Evolutionary conservation across 2,888 invertebrate genomes (phyloP).

Genomic region (Mythimna impura): DNA sequence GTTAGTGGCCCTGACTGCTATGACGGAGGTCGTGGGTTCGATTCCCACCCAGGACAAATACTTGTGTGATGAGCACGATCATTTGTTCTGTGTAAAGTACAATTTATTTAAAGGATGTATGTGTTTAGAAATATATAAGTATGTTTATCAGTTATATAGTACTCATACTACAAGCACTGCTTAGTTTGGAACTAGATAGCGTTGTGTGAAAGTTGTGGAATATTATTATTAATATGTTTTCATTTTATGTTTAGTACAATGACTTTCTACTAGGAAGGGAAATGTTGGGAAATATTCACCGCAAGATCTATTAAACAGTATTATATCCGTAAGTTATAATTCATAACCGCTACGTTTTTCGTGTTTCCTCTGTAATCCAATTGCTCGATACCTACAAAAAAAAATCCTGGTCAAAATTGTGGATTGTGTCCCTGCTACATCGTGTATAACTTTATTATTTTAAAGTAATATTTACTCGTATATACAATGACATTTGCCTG

Average conservation of each 20-base stretch:
- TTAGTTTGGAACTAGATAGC: too few species aligned
- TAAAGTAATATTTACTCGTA: constrained; percentile 3
- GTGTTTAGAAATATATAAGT: too few species aligned
- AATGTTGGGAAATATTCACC: constrained; percentile 81
- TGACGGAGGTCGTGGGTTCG: too few species aligned
- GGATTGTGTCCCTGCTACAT: constrained; percentile 3
- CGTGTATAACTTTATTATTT: constrained; percentile 5
- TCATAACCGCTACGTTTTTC: constrained; percentile 23
- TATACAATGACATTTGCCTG: constrained; percentile 2
- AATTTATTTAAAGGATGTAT: too few species aligned
- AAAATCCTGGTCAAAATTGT: constrained; percentile 11
- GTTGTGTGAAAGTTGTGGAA: too few species aligned
- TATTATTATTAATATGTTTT: constrained; percentile 55
- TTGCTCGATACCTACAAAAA: constrained; percentile 21
- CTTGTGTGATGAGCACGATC: too few species aligned
- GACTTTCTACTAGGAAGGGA: constrained; percentile 86
- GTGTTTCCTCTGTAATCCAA: constrained; percentile 18
- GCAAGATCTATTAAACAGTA: constrained; percentile 81
- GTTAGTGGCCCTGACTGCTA: too few species aligned
- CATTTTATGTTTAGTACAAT: constrained; percentile 83
- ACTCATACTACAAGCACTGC: too few species aligned
- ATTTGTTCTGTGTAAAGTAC: too few species aligned
- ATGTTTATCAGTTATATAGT: too few species aligned
- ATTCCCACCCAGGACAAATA: too few species aligned
- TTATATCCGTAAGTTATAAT: constrained; percentile 73